These are phyloP conservation scores for Drosophila merina DNA, from an alignment of 2,888 invertebrate species.

Conservation along the genomic window DNA sequence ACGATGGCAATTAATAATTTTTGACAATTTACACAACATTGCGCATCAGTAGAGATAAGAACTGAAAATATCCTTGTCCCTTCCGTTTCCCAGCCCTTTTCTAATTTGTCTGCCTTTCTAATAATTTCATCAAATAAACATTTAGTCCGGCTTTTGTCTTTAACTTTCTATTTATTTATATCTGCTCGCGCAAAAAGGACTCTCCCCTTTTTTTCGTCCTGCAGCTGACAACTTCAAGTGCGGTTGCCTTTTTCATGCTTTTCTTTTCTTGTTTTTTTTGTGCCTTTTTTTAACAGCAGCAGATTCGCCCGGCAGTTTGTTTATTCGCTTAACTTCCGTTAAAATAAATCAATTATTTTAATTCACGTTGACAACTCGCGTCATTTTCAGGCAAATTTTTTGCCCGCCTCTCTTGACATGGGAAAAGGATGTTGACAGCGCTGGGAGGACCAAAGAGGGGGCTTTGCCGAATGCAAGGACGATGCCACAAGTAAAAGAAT, in stretches of 20 bases:
- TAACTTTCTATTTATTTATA: slow-evolving; percentile 33
- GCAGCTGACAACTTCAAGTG: slow-evolving; percentile 48
- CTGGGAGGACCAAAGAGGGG: background rate
- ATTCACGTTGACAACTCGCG: slow-evolving; percentile 72
- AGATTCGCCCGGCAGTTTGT: slow-evolving; percentile 13
- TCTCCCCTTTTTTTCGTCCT: slow-evolving; percentile 22
- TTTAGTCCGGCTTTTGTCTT: slow-evolving; percentile 6
- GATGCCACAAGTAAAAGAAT: slow-evolving; percentile 31
- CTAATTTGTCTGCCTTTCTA: slow-evolving; percentile 36
- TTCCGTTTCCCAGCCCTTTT: slow-evolving; percentile 1
- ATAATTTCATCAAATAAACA: slow-evolving; percentile 28
- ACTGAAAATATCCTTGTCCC: background rate
- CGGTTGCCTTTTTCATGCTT: slow-evolving; percentile 40
- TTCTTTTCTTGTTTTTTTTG: slow-evolving; percentile 14
- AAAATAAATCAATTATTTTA: slow-evolving; percentile 78
- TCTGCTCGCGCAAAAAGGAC: slow-evolving; percentile 9
- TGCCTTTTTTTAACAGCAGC: slow-evolving; percentile 12
- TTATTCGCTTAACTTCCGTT: slow-evolving; percentile 69
- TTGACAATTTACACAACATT: slow-evolving; percentile 80
- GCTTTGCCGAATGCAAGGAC: slow-evolving; percentile 5
- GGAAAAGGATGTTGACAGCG: slow-evolving; percentile 34
- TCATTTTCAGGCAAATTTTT: slow-evolving; percentile 67
- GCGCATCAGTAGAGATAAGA: slow-evolving; percentile 35
- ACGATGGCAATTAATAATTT: slow-evolving; percentile 80
- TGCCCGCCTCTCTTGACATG: slow-evolving; percentile 52